Conservation (phyloP, 1,140 invertebrate species). For the Drosophila varians region DNA sequence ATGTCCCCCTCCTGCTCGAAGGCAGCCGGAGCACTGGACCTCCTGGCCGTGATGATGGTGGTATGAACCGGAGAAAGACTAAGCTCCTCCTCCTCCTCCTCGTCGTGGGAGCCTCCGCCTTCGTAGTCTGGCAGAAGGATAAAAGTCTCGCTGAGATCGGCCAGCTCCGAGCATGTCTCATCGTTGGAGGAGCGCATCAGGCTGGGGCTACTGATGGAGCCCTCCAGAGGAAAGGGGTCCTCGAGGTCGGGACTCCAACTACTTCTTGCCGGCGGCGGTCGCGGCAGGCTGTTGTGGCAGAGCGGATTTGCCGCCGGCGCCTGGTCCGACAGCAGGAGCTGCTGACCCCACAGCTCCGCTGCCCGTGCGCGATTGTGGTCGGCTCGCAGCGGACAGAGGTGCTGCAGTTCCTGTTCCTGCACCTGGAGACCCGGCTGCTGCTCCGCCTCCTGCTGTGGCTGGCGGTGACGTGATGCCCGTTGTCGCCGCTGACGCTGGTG, state of each 20-base stretch:
- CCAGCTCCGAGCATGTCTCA: conserved; percentile 54
- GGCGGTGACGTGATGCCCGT: conserved; percentile 39
- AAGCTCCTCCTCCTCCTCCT: conserved; percentile 31
- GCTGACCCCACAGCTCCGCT: conserved; percentile 77
- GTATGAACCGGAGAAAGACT: conserved; percentile 73
- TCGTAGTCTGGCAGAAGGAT: conserved; percentile 24
- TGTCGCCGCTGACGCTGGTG: conserved; percentile 51
- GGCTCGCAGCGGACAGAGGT: conserved; percentile 59
- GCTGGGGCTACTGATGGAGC: conserved; percentile 82
- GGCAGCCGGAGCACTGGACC: conserved; percentile 54
- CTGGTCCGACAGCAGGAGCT: conserved; percentile 66
- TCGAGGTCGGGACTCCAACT: conserved; percentile 62
- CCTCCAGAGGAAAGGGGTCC: conserved; percentile 58
- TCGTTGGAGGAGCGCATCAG: conserved; percentile 74
- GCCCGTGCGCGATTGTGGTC: conserved; percentile 78
- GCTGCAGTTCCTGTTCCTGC: conserved; percentile 6
- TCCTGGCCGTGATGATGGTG: conserved; percentile 64
- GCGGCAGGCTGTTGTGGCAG: conserved; percentile 83
- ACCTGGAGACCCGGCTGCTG: conserved; percentile 18
- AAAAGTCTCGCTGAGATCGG: conserved; percentile 62
- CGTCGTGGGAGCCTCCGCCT: background rate
- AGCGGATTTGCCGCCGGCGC: conserved; percentile 65
- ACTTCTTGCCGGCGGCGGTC: conserved; percentile 77
- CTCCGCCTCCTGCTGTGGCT: conserved; percentile 44
- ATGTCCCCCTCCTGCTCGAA: conserved; percentile 26